A percentile compares a stretch with the other conserved stretches of the same genome.
Evolutionary conservation across 2,888 invertebrate genomes (phyloP).

Genomic region (Dicyrtomina minuta): DNA sequence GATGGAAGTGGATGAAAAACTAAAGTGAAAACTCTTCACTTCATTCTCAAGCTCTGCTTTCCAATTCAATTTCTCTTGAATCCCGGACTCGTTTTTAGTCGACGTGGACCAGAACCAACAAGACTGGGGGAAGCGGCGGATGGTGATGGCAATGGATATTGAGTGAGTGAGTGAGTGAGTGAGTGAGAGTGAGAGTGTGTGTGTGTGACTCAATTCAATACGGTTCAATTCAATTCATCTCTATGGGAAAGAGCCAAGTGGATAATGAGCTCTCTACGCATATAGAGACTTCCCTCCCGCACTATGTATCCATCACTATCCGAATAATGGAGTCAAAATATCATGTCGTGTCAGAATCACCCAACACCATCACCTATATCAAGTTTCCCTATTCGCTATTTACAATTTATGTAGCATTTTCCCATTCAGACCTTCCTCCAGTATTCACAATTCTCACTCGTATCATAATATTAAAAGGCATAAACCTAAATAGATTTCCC

Average conservation of each 20-base stretch:
- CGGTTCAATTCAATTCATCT: conserved; percentile 28
- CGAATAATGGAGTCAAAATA: not conserved
- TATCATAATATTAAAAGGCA: too few species aligned
- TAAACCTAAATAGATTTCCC: too few species aligned
- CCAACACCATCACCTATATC: too few species aligned
- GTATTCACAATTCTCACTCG: too few species aligned
- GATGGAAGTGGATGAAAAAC: conserved; percentile 7
- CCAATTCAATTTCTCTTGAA: conserved; percentile 24
- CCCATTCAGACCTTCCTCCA: too few species aligned
- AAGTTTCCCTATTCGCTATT: too few species aligned
- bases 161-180: too few species aligned
- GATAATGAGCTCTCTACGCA: conserved; percentile 27
- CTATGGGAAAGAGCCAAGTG: conserved; percentile 33
- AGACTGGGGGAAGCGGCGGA: too few species aligned
- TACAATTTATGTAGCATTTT: too few species aligned
- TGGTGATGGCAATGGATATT: too few species aligned
- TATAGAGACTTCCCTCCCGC: not conserved
- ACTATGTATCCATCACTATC: not conserved
- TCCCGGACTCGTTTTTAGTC: not conserved
- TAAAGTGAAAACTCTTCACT: conserved; percentile 13
- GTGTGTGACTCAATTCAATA: conserved; percentile 7
- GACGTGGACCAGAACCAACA: too few species aligned
- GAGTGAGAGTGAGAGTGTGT: not conserved
- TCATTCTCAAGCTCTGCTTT: conserved; percentile 18
- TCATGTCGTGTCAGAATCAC: not conserved